These are phyloP conservation scores for Caiman crocodilus DNA, from an alignment of 2,797 vertebrate genomes.

Conservation along the genomic window DNA sequence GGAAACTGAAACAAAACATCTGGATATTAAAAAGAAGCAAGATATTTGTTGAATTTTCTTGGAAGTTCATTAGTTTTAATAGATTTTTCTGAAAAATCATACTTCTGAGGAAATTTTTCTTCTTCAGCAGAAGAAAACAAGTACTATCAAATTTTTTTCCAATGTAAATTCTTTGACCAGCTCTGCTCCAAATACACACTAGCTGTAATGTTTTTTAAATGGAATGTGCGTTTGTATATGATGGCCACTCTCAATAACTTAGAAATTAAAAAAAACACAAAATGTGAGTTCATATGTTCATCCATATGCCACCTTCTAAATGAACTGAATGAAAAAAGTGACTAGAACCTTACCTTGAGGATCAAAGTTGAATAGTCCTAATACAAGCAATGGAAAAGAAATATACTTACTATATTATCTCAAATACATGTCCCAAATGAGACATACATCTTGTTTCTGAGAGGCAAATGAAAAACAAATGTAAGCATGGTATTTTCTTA, in stretches of 20 bases:
- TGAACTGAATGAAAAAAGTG: background rate
- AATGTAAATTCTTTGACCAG: slow-evolving; percentile 40
- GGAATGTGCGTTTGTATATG: slow-evolving; percentile 5
- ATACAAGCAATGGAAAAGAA: slow-evolving; percentile 29
- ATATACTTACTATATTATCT: too few species aligned
- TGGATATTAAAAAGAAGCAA: background rate
- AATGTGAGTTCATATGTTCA: slow-evolving; percentile 44
- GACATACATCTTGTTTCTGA: too few species aligned
- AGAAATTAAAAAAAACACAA: slow-evolving; percentile 33
- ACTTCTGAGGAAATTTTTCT: background rate
- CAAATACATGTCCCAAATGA: too few species aligned
- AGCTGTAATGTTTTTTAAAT: background rate
- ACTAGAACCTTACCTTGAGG: background rate
- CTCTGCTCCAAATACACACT: slow-evolving; percentile 2
- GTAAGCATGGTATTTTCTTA: too few species aligned
- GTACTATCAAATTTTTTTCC: background rate
- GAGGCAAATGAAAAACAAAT: too few species aligned
- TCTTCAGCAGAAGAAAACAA: slow-evolving; percentile 37
- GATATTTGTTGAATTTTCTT: background rate
- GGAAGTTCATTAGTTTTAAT: background rate
- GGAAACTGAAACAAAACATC: background rate
- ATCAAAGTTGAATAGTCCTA: background rate
- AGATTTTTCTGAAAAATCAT: background rate
- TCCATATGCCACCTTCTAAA: slow-evolving; percentile 21
- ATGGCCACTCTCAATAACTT: slow-evolving; percentile 53